Evolutionary conservation across 35 echinoderm and acorn worm genomes (phyloP).

Genomic region (Apostichopus parvimensis): DNA sequence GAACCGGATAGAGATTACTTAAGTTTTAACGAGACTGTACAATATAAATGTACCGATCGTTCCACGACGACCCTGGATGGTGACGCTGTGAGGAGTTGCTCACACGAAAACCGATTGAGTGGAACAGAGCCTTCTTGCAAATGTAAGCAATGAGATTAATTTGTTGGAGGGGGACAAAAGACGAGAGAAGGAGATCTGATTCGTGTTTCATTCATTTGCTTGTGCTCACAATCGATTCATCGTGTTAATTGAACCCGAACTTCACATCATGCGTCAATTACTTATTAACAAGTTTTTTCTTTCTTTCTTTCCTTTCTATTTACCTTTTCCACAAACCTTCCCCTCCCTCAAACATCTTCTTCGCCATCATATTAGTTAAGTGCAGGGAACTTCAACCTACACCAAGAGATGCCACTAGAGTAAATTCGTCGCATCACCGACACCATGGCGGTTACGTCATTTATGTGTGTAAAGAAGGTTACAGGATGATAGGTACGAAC

Average conservation of each 20-base stretch:
- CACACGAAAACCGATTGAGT: not conserved
- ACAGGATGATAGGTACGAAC: conserved; percentile 20
- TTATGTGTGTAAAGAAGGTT: not conserved
- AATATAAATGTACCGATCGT: not conserved
- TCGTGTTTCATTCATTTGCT: no score
- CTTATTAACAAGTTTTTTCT: no score
- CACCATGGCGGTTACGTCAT: conserved; percentile 1
- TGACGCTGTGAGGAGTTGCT: not conserved
- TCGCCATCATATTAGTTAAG: not conserved
- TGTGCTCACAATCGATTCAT: no score
- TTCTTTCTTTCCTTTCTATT: no score
- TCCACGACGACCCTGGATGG: not conserved
- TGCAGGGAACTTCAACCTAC: not conserved
- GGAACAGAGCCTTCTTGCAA: not conserved
- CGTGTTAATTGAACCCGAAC: no score
- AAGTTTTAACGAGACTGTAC: not conserved
- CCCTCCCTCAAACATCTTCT: no score
- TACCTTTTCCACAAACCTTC: no score
- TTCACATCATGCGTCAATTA: no score
- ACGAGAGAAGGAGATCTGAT: no score
- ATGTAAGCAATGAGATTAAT: not conserved
- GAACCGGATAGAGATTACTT: not conserved
- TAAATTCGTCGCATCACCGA: not conserved
- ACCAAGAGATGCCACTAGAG: not conserved
- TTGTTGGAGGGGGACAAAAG: no score